These are phyloP conservation scores for Rhingia campestris DNA, from an alignment of 2,888 invertebrate species.

Conservation along the genomic window DNA sequence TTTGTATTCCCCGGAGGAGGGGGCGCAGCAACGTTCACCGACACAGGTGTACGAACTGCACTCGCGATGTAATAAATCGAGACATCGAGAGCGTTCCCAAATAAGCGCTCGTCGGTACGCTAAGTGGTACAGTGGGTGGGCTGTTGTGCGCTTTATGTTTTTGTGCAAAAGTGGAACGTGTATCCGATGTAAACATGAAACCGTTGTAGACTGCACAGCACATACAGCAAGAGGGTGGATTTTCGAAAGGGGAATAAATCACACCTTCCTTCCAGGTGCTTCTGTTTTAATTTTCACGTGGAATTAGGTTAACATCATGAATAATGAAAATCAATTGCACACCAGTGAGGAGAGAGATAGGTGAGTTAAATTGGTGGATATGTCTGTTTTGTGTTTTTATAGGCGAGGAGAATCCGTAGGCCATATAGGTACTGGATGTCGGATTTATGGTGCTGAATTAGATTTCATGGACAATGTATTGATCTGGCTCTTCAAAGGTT, in stretches of 20 bases:
- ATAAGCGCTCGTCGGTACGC: constrained; percentile 48
- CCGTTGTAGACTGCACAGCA: constrained; percentile 1
- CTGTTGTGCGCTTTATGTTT: constrained; percentile 1
- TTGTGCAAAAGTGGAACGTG: constrained; percentile 56
- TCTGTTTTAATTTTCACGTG: constrained; percentile 68
- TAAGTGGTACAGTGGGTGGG: constrained; percentile 3
- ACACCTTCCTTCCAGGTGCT: constrained; percentile 65
- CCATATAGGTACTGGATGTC: too few relatives aligned
- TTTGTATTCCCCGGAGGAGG: constrained; percentile 49
- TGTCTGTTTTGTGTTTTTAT: neutral
- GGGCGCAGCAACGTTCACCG: constrained; percentile 2
- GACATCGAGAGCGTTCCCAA: constrained; percentile 57
- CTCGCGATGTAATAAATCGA: constrained; percentile 71
- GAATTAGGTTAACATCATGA: constrained; percentile 71
- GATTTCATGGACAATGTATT: too few relatives aligned
- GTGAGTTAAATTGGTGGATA: too few relatives aligned
- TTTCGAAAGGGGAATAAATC: constrained; percentile 51
- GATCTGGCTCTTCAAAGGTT: too few relatives aligned
- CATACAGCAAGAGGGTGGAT: constrained; percentile 22
- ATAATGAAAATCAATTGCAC: constrained; percentile 59
- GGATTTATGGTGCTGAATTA: too few relatives aligned
- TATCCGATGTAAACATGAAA: constrained; percentile 66
- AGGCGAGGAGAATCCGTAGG: too few relatives aligned
- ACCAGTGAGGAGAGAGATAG: neutral
- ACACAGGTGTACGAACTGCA: constrained; percentile 64